Conservation (phyloP, 2,888 invertebrate genomes). For the Caenorhabditis drosophilae region DNA sequence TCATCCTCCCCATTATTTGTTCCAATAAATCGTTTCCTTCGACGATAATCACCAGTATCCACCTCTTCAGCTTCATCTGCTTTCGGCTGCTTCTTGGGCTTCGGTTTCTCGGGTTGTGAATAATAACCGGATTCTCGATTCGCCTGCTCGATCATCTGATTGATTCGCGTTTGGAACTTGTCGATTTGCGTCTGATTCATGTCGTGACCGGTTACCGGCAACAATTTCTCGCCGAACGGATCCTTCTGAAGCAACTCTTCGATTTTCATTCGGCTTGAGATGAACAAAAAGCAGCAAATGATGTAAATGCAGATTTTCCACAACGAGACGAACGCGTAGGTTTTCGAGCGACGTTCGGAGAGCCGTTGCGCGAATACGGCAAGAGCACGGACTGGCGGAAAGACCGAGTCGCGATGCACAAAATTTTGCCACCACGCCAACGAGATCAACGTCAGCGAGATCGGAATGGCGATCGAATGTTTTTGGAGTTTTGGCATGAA, state of each 20-base stretch:
- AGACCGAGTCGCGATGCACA: constrained; percentile 83
- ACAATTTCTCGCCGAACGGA: constrained; percentile 67
- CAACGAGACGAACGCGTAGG: constrained; percentile 83
- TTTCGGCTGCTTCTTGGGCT: constrained; percentile 37
- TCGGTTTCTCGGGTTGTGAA: constrained; percentile 23
- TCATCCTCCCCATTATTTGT: constrained; percentile 25
- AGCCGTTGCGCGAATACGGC: constrained; percentile 73
- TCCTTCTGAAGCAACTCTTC: constrained; percentile 60
- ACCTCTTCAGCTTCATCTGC: constrained; percentile 46
- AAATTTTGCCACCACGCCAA: constrained; percentile 99
- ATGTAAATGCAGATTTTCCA: constrained; percentile 89
- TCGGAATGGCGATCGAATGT: constrained; percentile 82
- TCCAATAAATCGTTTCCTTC: constrained; percentile 20
- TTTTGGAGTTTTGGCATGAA: constrained; percentile 60
- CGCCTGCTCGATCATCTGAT: constrained; percentile 32
- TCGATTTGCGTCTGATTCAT: constrained; percentile 63
- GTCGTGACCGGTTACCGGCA: constrained; percentile 62
- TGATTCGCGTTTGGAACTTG: constrained; percentile 62
- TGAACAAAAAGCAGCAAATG: constrained; percentile 78
- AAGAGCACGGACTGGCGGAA: constrained; percentile 72
- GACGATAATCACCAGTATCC: constrained; percentile 48
- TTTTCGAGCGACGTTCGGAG: constrained; percentile 83
- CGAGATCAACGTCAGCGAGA: constrained; percentile 84
- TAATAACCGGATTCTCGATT: constrained; percentile 35
- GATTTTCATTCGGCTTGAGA: constrained; percentile 74